Percentiles rank a stretch among this genome's conserved stretches.
Conservation (phyloP, 2,888 invertebrate species). For the Scotopteryx bipunctaria region DNA sequence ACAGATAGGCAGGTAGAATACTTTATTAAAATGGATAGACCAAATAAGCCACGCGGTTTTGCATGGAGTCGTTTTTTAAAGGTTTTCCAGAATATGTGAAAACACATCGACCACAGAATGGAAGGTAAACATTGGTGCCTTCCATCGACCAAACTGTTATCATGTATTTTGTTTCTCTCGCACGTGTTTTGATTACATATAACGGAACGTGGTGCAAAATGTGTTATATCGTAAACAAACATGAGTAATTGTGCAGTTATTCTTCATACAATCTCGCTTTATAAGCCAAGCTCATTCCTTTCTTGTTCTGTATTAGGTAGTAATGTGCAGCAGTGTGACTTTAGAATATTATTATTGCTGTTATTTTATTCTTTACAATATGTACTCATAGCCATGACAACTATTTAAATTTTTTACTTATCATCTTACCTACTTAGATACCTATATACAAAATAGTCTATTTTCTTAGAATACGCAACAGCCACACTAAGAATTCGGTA, state of each 20-base stretch:
- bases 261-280: conserved; percentile 48
- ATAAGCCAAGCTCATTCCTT: conserved; percentile 47
- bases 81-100: neutral
- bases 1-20: too few relatives aligned
- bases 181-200: conserved; percentile 50
- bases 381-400: too few relatives aligned
- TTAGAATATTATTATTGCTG: conserved; percentile 34
- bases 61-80: neutral
- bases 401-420: too few relatives aligned
- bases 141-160: conserved; percentile 37
- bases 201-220: conserved; percentile 51
- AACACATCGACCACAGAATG: conserved; percentile 7
- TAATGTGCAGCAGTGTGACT: conserved; percentile 25
- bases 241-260: conserved; percentile 56
- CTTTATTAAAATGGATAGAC: too few relatives aligned
- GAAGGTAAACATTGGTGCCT: conserved; percentile 34
- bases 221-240: conserved; percentile 53
- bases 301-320: conserved; percentile 50
- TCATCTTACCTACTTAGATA: too few relatives aligned
- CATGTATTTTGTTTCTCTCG: conserved; percentile 34
- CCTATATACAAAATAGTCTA: too few relatives aligned
- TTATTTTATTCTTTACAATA: conserved; percentile 9
- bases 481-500: too few relatives aligned
- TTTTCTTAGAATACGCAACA: too few relatives aligned
- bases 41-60: neutral